These are phyloP conservation scores for Pterocles gutturalis DNA, from an alignment of 2,113 vertebrate species.

Conservation along the genomic window DNA sequence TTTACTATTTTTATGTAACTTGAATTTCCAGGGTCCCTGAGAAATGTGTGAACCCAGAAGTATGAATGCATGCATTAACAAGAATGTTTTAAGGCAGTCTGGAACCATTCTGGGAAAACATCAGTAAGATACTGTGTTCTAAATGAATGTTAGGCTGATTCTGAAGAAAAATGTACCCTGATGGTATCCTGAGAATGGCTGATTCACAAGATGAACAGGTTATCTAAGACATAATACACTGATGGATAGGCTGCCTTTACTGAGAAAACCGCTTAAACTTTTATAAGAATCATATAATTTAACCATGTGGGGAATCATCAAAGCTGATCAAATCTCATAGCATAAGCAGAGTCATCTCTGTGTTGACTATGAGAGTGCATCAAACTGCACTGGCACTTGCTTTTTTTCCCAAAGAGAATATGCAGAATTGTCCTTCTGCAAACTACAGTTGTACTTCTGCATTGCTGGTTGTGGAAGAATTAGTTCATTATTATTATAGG, in stretches of 20 bases:
- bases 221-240: not conserved
- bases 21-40: not conserved
- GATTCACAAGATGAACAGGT: not conserved
- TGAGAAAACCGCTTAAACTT: not conserved
- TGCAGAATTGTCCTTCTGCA: not conserved
- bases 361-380: not conserved
- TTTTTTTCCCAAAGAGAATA: not conserved
- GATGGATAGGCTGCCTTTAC: not conserved
- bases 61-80: not conserved
- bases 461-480: not conserved
- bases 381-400: not conserved
- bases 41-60: not conserved
- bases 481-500: accelerated
- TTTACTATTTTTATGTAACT: not conserved
- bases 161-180: not conserved
- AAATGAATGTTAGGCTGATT: not conserved
- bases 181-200: not conserved
- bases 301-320: not conserved
- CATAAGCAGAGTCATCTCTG: not conserved
- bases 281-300: not conserved
- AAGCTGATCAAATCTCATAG: not conserved
- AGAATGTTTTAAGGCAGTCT: not conserved
- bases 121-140: not conserved
- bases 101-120: not conserved
- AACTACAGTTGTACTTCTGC: not conserved